Evolutionary conservation across 1,140 invertebrate species (phyloP), one percentile per base, ranked within the genome.

Genomic region (Varroa destructor): DNA sequence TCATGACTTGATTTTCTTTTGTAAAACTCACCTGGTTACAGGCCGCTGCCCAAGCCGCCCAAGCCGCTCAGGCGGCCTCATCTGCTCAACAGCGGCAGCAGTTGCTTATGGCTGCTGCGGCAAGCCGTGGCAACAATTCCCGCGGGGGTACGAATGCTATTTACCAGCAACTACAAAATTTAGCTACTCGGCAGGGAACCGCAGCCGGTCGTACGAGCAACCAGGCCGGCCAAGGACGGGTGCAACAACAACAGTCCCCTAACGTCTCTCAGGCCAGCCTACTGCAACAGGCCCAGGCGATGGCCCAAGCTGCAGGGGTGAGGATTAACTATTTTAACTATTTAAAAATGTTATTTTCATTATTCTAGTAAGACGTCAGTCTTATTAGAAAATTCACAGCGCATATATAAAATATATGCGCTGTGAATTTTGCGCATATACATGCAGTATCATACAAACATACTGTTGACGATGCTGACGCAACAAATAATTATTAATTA

Each of bases 11-110:
- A 8, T 51, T 51, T 51, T 8, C 46, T 51, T 8, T 51, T 8
- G 46, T 3, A 8, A 3, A 51, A 51, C 25, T 51, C 46, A 8
- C 46, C 8, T 8, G 8, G 8, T 40, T 40, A 36, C 61, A 67
- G 61, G 61, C 61, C 12, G 61, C 61, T 37, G 61, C 61, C 12
- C 61, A 67, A 5, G 61, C 61, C 3, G 61, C 61, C 12, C 61
- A 67, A 5, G 61, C 61, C 3, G 61, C 46, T 67, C 61, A 67
- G 36, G 61, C 61, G 12, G 61, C 61, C 12, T 43, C 40, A 5
- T 43, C 61, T 14, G 61, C 61, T 25, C 61, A 67, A 67, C 61
- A 67, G 37, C 61, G 61, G 40, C 61, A 67, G 61, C 40, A 43
- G 61, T 43, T 67, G 61, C 40, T 67, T n/a, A 37, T 12, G 40